These are phyloP conservation scores for Leistus spinibarbis DNA, from an alignment of 2,888 invertebrate genomes.

Conservation along the genomic window DNA sequence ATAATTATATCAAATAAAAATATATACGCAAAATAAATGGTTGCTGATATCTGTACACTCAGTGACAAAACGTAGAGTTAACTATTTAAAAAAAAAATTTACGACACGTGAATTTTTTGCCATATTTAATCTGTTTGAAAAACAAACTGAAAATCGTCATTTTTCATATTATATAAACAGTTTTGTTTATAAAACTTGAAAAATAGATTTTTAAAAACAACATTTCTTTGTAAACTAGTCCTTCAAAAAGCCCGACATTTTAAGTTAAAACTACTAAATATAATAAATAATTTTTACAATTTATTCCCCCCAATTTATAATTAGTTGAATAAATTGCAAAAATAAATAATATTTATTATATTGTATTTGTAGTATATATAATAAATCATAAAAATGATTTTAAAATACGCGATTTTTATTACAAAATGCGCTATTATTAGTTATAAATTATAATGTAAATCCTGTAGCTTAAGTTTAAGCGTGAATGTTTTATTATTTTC, in stretches of 20 bases:
- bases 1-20: conserved; percentile 11
- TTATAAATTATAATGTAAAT: conserved; percentile 28
- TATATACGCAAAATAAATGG: background rate
- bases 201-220: conserved; percentile 14
- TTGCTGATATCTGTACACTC: conserved; percentile 12
- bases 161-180: background rate
- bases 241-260: background rate
- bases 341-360: conserved; percentile 16
- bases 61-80: background rate
- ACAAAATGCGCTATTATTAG: conserved; percentile 38
- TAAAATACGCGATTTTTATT: conserved; percentile 41
- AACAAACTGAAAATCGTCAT: conserved; percentile 5
- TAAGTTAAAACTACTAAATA: background rate
- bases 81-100: conserved; percentile 12
- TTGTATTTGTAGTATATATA: conserved; percentile 44
- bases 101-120: conserved; percentile 30
- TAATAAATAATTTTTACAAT: conserved; percentile 26
- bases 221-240: conserved; percentile 27
- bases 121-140: conserved; percentile 24
- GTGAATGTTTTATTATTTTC: conserved; percentile 53
- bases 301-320: conserved; percentile 19
- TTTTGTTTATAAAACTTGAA: background rate
- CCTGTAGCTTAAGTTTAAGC: conserved; percentile 42
- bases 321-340: conserved; percentile 33
- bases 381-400: conserved; percentile 52